Conservation (phyloP, 1,140 invertebrate genomes). For the Apolygus lucorum region DNA sequence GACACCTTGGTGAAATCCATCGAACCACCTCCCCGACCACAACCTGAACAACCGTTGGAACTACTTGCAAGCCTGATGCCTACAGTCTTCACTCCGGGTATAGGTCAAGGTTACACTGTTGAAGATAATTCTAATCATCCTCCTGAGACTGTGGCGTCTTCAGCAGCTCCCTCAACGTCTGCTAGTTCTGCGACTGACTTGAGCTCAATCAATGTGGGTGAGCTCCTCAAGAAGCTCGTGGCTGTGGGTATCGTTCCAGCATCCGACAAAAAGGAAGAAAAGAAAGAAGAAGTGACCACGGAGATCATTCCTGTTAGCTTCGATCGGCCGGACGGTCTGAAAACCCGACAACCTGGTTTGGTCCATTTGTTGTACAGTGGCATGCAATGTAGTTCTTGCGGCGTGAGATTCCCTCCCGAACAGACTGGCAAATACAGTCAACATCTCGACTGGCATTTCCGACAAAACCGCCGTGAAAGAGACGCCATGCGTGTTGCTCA, state of each 20-base stretch:
- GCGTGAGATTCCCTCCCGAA: slow-evolving; percentile 77
- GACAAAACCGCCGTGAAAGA: slow-evolving; percentile 80
- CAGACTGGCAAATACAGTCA: slow-evolving; percentile 80
- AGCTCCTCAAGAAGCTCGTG: slow-evolving; percentile 73
- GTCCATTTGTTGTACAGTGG: slow-evolving; percentile 50
- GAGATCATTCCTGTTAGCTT: slow-evolving; percentile 15
- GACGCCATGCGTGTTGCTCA: slow-evolving; percentile 74
- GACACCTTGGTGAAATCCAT: not conserved
- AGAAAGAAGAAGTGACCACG: slow-evolving; percentile 36
- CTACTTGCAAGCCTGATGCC: slow-evolving; percentile 55
- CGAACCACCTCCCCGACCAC: no score
- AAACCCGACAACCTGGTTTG: slow-evolving; percentile 43
- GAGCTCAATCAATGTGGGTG: slow-evolving; percentile 56
- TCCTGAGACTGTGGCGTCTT: not conserved
- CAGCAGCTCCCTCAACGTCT: slow-evolving; percentile 48
- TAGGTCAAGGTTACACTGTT: slow-evolving; percentile 32
- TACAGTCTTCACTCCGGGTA: slow-evolving; percentile 36
- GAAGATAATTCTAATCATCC: slow-evolving; percentile 30
- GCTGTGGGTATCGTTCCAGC: slow-evolving; percentile 68
- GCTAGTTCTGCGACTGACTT: slow-evolving; percentile 36
- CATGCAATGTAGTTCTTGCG: slow-evolving; percentile 91
- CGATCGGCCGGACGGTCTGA: slow-evolving; percentile 54
- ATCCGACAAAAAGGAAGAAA: slow-evolving; percentile 39
- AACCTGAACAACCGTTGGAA: slow-evolving; percentile 40
- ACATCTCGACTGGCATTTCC: slow-evolving; percentile 95